Conservation (phyloP, 2,113 vertebrate genomes). For the Pituophis catenifer region DNA sequence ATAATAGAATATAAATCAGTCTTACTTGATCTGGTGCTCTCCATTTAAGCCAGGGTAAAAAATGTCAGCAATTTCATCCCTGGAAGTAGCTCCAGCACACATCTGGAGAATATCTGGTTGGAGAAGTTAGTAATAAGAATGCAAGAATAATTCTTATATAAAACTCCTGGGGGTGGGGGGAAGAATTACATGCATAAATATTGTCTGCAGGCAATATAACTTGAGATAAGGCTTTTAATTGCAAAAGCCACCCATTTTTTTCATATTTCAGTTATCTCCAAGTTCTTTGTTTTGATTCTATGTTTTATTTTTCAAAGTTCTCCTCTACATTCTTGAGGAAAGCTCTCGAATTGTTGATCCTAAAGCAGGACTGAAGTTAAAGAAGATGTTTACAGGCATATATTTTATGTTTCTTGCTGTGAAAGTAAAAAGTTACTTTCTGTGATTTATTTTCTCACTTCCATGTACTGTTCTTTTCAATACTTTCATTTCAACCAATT, state of each 20-base stretch:
- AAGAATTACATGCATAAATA: neutral
- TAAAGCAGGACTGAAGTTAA: neutral
- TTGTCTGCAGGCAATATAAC: neutral
- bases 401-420: neutral
- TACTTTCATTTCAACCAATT: neutral
- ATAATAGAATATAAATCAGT: neutral
- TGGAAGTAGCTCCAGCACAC: neutral
- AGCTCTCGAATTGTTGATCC: neutral
- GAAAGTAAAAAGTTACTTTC: neutral
- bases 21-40: neutral
- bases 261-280: conserved; percentile 3
- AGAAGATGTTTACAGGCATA: neutral
- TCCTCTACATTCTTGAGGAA: conserved; percentile 3
- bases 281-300: neutral
- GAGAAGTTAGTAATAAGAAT: neutral
- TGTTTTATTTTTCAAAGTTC: conserved; percentile 10
- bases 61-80: neutral
- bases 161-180: no score
- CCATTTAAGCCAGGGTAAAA: neutral
- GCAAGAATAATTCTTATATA: neutral
- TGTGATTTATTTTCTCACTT: neutral
- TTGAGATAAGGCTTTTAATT: neutral
- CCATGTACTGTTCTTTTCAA: neutral
- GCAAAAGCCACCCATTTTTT: neutral
- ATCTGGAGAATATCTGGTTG: neutral